Evolutionary conservation across 2,797 vertebrate genomes (phyloP).

Genomic region (Pseudochirops corinnae): DNA sequence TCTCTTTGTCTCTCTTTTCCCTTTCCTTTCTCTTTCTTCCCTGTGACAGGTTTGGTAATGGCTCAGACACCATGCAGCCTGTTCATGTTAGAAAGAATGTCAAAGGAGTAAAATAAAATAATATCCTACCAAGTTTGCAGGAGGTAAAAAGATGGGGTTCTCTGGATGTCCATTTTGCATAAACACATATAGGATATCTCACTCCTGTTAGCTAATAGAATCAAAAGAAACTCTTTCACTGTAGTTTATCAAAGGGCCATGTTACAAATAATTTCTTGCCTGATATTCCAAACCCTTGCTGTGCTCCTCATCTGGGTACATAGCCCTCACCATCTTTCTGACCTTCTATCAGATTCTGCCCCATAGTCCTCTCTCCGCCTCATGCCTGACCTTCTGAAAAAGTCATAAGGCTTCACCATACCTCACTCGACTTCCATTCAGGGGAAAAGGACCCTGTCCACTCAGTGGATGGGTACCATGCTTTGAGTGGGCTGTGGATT

Average conservation of each 20-base stretch:
- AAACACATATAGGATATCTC: not conserved
- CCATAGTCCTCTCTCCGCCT: not conserved
- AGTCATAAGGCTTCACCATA: not conserved
- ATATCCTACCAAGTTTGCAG: not conserved
- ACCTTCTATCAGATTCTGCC: not conserved
- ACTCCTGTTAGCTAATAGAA: not conserved
- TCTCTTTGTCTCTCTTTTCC: no score
- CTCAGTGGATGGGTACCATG: not conserved
- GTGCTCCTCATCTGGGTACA: not conserved
- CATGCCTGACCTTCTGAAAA: not conserved
- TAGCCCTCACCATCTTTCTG: not conserved
- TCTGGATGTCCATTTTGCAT: not conserved
- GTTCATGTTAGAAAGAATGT: not conserved
- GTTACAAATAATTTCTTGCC: not conserved
- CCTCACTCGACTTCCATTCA: not conserved
- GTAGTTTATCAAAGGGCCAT: not conserved
- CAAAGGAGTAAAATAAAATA: not conserved
- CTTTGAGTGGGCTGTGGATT: not conserved
- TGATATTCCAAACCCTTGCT: not conserved
- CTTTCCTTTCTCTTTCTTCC: accelerated
- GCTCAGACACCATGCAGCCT: not conserved
- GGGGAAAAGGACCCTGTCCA: not conserved
- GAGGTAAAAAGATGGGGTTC: not conserved
- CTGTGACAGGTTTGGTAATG: not conserved
- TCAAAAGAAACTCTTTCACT: not conserved